Evolutionary conservation across 2,113 vertebrate genomes (phyloP).

Genomic region (Lutjanus erythropterus): DNA sequence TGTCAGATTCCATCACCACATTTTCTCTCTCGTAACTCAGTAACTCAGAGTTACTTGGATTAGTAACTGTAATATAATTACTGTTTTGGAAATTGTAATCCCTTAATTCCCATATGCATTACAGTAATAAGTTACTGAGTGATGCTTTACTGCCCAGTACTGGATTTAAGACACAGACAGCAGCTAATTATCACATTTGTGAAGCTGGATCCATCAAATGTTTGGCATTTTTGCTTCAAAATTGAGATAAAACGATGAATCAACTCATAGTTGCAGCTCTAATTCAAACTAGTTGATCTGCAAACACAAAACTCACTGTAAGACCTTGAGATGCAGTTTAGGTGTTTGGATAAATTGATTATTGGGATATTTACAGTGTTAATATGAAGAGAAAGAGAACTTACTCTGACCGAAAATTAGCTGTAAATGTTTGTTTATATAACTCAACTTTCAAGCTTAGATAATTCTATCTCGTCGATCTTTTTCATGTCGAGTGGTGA

Average conservation of each 20-base stretch:
- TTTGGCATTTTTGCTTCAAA: not conserved
- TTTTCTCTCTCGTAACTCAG: no score
- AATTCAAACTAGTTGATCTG: not conserved
- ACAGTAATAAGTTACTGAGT: no score
- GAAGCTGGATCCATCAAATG: not conserved
- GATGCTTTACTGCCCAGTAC: no score
- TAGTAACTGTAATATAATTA: no score
- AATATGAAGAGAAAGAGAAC: not conserved
- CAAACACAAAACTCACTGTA: not conserved
- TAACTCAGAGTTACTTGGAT: no score
- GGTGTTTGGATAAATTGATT: not conserved
- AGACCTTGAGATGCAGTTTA: not conserved
- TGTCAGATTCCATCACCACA: no score
- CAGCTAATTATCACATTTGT: not conserved
- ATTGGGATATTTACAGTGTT: not conserved
- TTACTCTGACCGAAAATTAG: not conserved
- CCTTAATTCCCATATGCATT: no score
- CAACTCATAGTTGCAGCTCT: not conserved
- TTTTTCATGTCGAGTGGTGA: conserved; percentile 23
- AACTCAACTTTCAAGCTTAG: not conserved
- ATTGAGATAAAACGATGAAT: not conserved
- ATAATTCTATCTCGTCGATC: conserved; percentile 6
- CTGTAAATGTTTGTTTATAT: not conserved
- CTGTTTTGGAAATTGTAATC: no score
- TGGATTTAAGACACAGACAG: not conserved